These are phyloP conservation scores for Erythrocercus mccallii DNA, from an alignment of 2,113 vertebrate species.

Conservation along the genomic window DNA sequence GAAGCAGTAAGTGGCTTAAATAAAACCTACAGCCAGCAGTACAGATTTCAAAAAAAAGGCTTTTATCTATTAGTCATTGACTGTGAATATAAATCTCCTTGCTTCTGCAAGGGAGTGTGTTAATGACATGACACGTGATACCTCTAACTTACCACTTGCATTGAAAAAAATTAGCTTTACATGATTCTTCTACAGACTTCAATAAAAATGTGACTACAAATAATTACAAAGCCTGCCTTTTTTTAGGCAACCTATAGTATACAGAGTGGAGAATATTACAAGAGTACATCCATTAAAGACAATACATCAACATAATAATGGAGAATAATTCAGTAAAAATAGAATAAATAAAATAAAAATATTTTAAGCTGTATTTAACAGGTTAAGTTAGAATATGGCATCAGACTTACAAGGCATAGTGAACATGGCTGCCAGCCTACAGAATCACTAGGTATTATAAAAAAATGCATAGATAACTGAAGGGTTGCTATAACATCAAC, in stretches of 20 bases:
- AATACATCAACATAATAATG: constrained; percentile 75
- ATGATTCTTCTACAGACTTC: constrained; percentile 68
- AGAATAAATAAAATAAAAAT: constrained; percentile 99
- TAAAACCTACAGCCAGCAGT: constrained; percentile 33
- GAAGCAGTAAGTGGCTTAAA: constrained; percentile 3
- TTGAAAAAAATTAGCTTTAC: constrained; percentile 68
- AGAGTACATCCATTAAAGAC: constrained; percentile 65
- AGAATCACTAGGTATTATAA: constrained; percentile 63
- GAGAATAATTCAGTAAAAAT: constrained; percentile 92
- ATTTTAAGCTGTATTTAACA: constrained; percentile 85
- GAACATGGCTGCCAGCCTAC: constrained; percentile 72
- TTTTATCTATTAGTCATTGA: not conserved
- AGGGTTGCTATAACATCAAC: constrained; percentile 63
- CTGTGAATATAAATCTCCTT: not conserved
- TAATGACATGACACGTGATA: not conserved
- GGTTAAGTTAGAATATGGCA: constrained; percentile 75
- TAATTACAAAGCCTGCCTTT: constrained; percentile 73
- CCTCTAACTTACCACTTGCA: constrained; percentile 48
- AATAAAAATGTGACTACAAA: constrained; percentile 77
- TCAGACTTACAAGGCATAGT: constrained; percentile 80
- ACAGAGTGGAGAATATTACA: constrained; percentile 71
- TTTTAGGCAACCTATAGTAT: constrained; percentile 60
- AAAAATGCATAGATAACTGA: constrained; percentile 94
- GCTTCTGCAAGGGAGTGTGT: not conserved
- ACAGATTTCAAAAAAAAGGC: constrained; percentile 21